A percentile compares a stretch with the other conserved stretches of the same genome.
Conservation (phyloP, 2,113 vertebrate species). For the Arenaria interpres region DNA sequence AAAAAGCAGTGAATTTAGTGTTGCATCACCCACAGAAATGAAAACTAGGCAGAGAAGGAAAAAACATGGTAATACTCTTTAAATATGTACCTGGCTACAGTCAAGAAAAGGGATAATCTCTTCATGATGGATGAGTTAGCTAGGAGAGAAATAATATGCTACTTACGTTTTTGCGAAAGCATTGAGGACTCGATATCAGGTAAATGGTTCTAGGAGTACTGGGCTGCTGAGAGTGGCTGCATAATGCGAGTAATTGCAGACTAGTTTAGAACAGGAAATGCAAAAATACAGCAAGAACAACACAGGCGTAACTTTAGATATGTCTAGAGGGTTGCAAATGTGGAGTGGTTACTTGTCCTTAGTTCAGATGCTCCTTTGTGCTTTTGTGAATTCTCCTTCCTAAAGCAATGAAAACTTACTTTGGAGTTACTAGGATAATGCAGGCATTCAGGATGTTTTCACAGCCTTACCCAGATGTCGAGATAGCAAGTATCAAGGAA, state of each 20-base stretch:
- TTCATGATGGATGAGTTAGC: neutral
- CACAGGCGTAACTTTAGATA: accelerated
- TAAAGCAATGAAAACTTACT: neutral
- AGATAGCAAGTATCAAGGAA: neutral
- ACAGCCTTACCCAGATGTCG: neutral
- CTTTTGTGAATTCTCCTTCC: neutral
- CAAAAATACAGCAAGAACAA: neutral
- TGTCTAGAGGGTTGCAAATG: neutral
- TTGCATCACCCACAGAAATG: neutral
- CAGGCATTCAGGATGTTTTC: neutral
- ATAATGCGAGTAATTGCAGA: neutral
- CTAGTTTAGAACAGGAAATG: neutral
- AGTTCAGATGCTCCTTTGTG: neutral
- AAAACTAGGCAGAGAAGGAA: neutral
- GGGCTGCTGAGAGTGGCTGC: neutral
- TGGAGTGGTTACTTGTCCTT: neutral
- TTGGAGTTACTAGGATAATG: neutral
- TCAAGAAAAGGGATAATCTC: neutral
- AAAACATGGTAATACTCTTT: neutral
- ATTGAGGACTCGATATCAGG: neutral
- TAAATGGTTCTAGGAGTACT: neutral
- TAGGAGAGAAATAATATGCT: neutral
- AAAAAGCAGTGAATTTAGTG: neutral
- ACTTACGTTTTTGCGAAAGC: accelerated
- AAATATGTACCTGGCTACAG: neutral